Evolutionary conservation across 1,140 invertebrate species (phyloP), one percentile per base, ranked within the genome.

Genomic region (Tachypleus tridentatus): DNA sequence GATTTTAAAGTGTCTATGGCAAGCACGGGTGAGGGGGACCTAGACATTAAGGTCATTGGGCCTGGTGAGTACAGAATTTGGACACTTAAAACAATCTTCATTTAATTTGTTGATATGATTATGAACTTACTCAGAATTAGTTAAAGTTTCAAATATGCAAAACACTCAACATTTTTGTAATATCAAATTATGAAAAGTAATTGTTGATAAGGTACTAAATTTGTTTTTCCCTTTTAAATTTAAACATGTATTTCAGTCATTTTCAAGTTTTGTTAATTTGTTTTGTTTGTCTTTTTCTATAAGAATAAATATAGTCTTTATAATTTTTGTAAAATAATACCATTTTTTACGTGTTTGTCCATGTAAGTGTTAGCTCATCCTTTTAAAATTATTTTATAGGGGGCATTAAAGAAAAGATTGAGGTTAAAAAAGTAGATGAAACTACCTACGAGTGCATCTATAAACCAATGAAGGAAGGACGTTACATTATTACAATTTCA

Each of bases 1-100:
- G 88, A 91, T 73, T 93, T 94, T 73, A 85, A 83, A 63, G 86
- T 94, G 11, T 81, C 84, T 69, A 91, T 89, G 1, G 89, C 92
- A 74, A 89, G 88, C 59, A 89, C 90, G 66, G 91, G 91, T 54
- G 87, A 91, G 72, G 91, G 87, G 47, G 79, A 83, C 59, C 82
- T 88, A 3, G 87, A 87, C 65, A 86, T 91, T 59, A 83, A 85
- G 70, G 82, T 93, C 48, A 86, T 91, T 71, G 88, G 86, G 49
- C 88, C 88, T 64, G 74, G 75, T 73, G 57, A 67, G 29, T 29
- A 29, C 29, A 29, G 29, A 50, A 53, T 59, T 60, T 53, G 4
- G 10, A 47, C 47, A 58, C 5, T 52, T 4, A 50, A 48, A 7
- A 52, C 3, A 4, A 3, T 60, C 0, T 5, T 52, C 60, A 51